These are phyloP conservation scores for Andrena praecox DNA, from an alignment of 2,888 invertebrate species.

Conservation along the genomic window DNA sequence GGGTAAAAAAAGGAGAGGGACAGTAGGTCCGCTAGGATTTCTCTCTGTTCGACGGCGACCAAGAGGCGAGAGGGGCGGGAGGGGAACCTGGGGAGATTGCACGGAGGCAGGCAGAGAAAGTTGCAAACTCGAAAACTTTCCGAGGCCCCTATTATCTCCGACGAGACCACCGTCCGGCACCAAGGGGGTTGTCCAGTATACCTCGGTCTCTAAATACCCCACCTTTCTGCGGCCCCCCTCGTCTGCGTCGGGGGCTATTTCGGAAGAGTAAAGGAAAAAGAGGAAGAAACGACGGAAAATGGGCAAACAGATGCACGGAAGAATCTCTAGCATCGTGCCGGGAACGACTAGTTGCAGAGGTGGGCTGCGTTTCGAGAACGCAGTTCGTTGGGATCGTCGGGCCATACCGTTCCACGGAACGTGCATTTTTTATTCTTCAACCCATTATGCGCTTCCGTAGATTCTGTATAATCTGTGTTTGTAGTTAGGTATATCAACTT, in stretches of 20 bases:
- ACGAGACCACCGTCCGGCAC: slow-evolving; percentile 78
- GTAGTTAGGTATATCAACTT: too few relatives aligned
- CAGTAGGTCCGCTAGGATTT: slow-evolving; percentile 65
- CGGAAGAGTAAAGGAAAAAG: neutral
- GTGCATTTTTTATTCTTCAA: too few relatives aligned
- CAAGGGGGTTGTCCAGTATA: slow-evolving; percentile 76
- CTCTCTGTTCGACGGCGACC: slow-evolving; percentile 58
- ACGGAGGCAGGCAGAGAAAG: slow-evolving; percentile 71
- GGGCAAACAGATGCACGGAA: slow-evolving; percentile 14
- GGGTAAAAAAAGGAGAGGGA: slow-evolving; percentile 42
- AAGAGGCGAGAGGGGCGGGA: slow-evolving; percentile 27
- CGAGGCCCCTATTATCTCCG: slow-evolving; percentile 76
- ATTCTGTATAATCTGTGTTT: too few relatives aligned
- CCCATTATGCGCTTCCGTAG: too few relatives aligned
- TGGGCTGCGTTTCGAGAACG: neutral
- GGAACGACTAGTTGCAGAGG: neutral
- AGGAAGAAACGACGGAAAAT: neutral
- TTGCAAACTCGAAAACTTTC: slow-evolving; percentile 80
- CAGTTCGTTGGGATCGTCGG: neutral
- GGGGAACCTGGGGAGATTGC: slow-evolving; percentile 73
- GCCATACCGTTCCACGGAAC: too few relatives aligned
- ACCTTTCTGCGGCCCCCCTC: slow-evolving; percentile 35
- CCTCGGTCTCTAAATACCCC: slow-evolving; percentile 74
- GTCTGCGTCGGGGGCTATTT: slow-evolving; percentile 58
- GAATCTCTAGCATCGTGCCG: neutral